Base-by-base conservation (phyloP, 2,888 invertebrate species). In the Lithophane ornitopus region DNA sequence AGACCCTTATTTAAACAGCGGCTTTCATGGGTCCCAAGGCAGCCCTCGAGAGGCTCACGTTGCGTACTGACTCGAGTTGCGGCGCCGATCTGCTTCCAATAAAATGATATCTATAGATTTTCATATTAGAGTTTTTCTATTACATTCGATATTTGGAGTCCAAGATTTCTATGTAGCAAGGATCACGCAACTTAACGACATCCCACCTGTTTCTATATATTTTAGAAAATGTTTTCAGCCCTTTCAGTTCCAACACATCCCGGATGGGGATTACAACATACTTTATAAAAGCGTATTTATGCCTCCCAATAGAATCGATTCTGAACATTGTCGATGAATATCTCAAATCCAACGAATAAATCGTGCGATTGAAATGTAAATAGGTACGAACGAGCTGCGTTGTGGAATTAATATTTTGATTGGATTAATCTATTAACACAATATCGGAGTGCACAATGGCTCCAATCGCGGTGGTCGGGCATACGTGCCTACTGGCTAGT, bases 381-480 rank as follows among this genome's bases (percentile, higher is more conserved):
- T 94, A 90, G 88, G 85, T 87, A 90, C 87, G 91, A 90, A 90
- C 89, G 92, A 90, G 91, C 91, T 90, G 90, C 93, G 93, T 92
- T 92, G 93, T 90, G 93, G 95, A 95, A 95, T 95, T 95, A 95
- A 95, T 95, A 94, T 95, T 95, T 95, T 95, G 95, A 96, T 96
- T 95, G 95, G 94, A 95, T 95, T 95, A 95, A 95, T 95, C 94
- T 95, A 96, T 96, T 95, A 96, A 94, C 94, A 92, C 94, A 92
- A 93, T 93, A 94, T 94, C 92, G 87, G 89, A 89, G 89, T 92
- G 91, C 92, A 93, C 93, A 93, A 93, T 90, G 90, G 90, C 89
- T 89, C 85, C 88, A 90, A 89, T 92, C 88, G 89, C 83, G 86
- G 89, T 88, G 88, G 86, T 80, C 74, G 79, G 49, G 66, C 76